phyloP scores from a whole-genome alignment of 2,888 invertebrate genomes.

The Brachypalpus laphriformis region DNA sequence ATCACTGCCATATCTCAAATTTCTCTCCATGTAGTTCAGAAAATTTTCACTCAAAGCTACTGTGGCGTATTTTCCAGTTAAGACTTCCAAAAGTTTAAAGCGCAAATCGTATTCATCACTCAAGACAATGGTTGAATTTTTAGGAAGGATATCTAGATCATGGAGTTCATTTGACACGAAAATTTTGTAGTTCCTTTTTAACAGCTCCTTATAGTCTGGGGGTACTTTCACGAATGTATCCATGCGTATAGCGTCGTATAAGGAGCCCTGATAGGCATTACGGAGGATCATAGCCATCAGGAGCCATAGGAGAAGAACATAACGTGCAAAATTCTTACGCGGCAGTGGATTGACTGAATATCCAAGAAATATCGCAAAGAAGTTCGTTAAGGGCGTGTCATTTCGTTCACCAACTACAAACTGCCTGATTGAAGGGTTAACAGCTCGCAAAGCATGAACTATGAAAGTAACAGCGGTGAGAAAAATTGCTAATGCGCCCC shows the following conservation, averaged over 20 bases:
- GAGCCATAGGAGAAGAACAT: slow-evolving; percentile 78
- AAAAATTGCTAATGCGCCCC: slow-evolving; percentile 72
- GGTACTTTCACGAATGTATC: slow-evolving; percentile 75
- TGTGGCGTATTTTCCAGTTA: background rate
- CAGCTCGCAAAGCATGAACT: background rate
- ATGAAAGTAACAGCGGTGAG: background rate
- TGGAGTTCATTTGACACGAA: slow-evolving; percentile 39
- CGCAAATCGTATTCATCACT: background rate
- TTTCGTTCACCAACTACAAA: slow-evolving; percentile 72
- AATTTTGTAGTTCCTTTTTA: slow-evolving; percentile 75
- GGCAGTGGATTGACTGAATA: slow-evolving; percentile 76
- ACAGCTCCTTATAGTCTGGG: slow-evolving; percentile 71
- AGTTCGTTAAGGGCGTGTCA: slow-evolving; percentile 74
- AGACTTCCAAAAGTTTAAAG: background rate
- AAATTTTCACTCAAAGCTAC: slow-evolving; percentile 75
- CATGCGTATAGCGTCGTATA: slow-evolving; percentile 78
- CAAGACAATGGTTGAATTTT: slow-evolving; percentile 68
- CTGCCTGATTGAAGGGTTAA: background rate
- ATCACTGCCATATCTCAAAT: slow-evolving; percentile 73
- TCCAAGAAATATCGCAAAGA: slow-evolving; percentile 76
- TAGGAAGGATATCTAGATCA: slow-evolving; percentile 76
- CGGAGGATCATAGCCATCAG: slow-evolving; percentile 78
- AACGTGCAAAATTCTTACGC: slow-evolving; percentile 76
- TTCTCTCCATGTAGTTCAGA: slow-evolving; percentile 75
- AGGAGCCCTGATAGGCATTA: slow-evolving; percentile 79